These are phyloP conservation scores for Netelia inedita DNA, from an alignment of 2,888 invertebrate species.

Conservation along the genomic window DNA sequence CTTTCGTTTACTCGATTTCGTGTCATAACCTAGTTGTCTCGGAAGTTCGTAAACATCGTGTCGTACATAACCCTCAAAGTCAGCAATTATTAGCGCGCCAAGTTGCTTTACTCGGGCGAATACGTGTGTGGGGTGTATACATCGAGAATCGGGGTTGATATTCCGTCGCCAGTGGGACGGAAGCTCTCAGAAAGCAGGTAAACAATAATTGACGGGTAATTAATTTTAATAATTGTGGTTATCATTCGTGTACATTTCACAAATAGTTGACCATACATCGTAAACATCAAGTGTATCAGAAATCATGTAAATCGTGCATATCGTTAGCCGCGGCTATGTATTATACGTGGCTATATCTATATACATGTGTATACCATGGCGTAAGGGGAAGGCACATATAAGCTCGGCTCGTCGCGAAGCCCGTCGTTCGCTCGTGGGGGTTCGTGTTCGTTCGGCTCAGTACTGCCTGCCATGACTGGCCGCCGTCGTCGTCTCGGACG, in stretches of 20 bases:
- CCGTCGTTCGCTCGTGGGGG: constrained; percentile 71
- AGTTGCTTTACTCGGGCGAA: no score
- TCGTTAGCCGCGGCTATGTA: not conserved
- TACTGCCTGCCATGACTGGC: constrained; percentile 83
- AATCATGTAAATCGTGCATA: not conserved
- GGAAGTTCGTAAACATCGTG: no score
- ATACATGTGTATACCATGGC: not conserved
- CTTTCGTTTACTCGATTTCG: no score
- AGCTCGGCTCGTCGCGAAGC: constrained; percentile 17
- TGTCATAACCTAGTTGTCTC: no score
- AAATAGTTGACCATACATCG: not conserved
- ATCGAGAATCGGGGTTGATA: no score
- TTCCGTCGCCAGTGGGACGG: no score
- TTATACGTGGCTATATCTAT: not conserved
- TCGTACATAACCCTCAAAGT: no score
- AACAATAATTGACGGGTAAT: no score
- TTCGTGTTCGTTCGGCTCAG: constrained; percentile 75
- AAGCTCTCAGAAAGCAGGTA: no score
- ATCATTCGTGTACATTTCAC: not conserved
- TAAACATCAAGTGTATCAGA: not conserved
- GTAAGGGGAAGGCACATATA: constrained; percentile 31
- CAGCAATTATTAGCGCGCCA: no score
- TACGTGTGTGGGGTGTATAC: no score
- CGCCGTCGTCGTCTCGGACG: constrained; percentile 69
- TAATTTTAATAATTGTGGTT: no score